Conservation (phyloP, 2,888 invertebrate species). For the Taenaris catops region DNA sequence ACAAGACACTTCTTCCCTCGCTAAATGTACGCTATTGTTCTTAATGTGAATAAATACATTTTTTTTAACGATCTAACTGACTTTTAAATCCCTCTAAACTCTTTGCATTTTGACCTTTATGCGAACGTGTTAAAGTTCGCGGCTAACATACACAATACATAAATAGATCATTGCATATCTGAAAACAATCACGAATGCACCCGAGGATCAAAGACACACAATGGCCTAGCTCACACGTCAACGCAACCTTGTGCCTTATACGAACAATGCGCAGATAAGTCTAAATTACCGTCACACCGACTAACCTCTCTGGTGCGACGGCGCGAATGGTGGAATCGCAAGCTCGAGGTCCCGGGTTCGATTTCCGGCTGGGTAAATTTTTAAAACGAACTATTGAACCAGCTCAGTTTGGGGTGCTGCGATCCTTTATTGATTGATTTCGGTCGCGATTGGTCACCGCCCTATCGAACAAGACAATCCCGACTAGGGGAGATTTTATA, state of each 20-base stretch:
- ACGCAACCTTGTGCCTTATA: conserved; percentile 69
- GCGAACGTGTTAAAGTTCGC: conserved; percentile 24
- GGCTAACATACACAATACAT: too few species aligned
- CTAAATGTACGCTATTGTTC: conserved; percentile 53
- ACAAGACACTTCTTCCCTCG: conserved; percentile 58
- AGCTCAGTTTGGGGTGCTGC: too few species aligned
- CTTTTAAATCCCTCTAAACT: conserved; percentile 41
- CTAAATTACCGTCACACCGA: conserved; percentile 67
- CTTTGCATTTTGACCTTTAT: conserved; percentile 5
- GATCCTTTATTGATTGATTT: too few species aligned
- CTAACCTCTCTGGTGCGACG: too few species aligned
- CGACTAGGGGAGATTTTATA: too few species aligned
- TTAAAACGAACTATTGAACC: too few species aligned
- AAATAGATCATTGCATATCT: conserved; percentile 9
- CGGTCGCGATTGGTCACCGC: too few species aligned
- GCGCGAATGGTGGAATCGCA: too few species aligned
- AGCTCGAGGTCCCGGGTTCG: too few species aligned
- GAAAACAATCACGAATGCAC: conserved; percentile 15
- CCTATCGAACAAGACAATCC: too few species aligned
- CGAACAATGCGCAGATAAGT: conserved; percentile 73
- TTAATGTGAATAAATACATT: conserved; percentile 51
- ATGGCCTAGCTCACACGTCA: conserved; percentile 46
- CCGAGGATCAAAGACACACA: conserved; percentile 22
- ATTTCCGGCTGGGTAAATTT: too few species aligned
- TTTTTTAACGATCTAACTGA: conserved; percentile 46